Evolutionary conservation across 2,797 vertebrate genomes (phyloP).

Genomic region (Pempheris klunzingeri): DNA sequence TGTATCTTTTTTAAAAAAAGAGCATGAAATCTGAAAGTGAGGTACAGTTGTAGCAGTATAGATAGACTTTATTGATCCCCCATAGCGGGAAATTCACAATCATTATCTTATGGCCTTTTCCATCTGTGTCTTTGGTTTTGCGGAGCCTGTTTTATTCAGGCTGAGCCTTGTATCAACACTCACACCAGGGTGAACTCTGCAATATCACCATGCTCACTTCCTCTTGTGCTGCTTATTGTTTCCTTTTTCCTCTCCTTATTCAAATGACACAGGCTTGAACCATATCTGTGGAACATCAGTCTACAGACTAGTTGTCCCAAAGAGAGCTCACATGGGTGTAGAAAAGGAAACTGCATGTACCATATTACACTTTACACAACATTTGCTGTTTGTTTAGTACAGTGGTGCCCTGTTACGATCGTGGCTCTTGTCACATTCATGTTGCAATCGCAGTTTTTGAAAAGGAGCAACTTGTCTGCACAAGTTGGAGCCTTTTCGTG

Average conservation of each 20-base stretch:
- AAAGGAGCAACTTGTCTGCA: conserved; percentile 22
- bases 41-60: neutral
- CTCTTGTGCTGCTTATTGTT: conserved; percentile 62
- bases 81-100: too few species aligned
- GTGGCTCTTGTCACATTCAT: conserved; percentile 12
- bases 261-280: conserved; percentile 54
- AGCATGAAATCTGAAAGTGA: neutral
- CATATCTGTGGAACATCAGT: conserved; percentile 30
- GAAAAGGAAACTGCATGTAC: conserved; percentile 16
- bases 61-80: neutral
- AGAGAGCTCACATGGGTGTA: conserved; percentile 18
- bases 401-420: conserved; percentile 1
- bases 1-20: neutral
- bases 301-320: conserved; percentile 24
- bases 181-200: conserved; percentile 19
- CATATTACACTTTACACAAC: neutral
- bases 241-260: conserved; percentile 69
- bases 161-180: conserved; percentile 53
- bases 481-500: conserved; percentile 32
- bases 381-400: neutral
- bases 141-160: conserved; percentile 26
- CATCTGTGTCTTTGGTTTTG: neutral
- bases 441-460: conserved; percentile 21
- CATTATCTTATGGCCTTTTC: conserved; percentile 1
- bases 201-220: conserved; percentile 56